Evolutionary conservation across 2,113 vertebrate species (phyloP), one percentile per base, ranked within the genome.

Genomic region (Boulengerochromis microlepis): DNA sequence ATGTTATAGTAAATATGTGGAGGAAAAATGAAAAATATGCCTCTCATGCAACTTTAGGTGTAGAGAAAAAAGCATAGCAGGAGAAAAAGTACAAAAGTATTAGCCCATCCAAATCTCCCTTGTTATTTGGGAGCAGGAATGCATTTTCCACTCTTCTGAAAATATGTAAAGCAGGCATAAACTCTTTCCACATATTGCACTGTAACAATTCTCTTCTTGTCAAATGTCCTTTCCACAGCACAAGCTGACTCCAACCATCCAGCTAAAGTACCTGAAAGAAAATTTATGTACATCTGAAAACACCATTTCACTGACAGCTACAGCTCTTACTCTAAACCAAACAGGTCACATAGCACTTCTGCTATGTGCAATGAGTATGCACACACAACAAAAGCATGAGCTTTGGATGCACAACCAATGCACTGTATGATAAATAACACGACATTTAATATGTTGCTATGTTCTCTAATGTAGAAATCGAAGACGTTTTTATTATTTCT

Each of bases 221-320:
- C 83, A 86, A 91, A 95, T 94, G 82, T 83, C 16, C 93, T 93
- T 93, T 91, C 90, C 91, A 94, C 87, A 82, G 84, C 84, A 52
- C 71, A 52, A 66, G 61, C 8, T 47, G 53, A 61, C 86, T 50
- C 19, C 11, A 5, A 84, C 24, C 59, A 86, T 90, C 57, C 10
- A 88, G 86, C 84, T 12, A 54, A 93, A 90, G 88, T 85, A 86
- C 47, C 86, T 86, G 45, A 29, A 78, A 78, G 26, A 78, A n/a
- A 78, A 78, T 78, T 71, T 90, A 83, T 88, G 71, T 92, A 87
- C 91, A 92, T 93, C 88, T 93, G 93, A 92, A 83, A 93, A 92
- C 81, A 57, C n/a, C 61, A 87, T 92, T 91, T 89, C 61, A 45
- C 85, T 83, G 82, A 87, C 52, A 53, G 81, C 78, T 42, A 35